Conservation (phyloP, 2,797 vertebrate species). For the Sardinella longiceps region DNA sequence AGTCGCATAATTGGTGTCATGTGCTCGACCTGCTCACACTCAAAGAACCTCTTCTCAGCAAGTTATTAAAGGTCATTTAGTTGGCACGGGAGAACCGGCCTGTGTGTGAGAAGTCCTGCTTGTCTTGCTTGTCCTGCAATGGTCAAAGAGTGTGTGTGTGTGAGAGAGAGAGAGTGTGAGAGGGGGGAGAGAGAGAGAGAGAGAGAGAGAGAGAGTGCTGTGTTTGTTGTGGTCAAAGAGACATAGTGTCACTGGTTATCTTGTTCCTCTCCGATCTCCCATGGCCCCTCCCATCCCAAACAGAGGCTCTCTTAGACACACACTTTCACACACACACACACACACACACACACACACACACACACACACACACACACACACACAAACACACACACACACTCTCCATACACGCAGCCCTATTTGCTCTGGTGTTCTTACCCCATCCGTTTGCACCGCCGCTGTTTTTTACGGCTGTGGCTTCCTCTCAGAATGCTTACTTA, state of each 20-base stretch:
- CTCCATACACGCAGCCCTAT: conserved; percentile 19
- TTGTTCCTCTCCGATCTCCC: conserved; percentile 14
- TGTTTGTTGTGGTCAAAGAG: background rate
- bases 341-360: conserved; percentile 13
- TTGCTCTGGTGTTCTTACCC: background rate
- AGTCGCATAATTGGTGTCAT: conserved; percentile 6
- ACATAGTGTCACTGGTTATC: conserved; percentile 12
- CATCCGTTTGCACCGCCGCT: background rate
- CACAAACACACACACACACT: conserved; percentile 2
- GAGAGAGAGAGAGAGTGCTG: background rate
- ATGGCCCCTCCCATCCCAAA: conserved; percentile 5
- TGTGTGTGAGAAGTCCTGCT: background rate
- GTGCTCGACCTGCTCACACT: background rate
- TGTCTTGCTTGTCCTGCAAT: background rate
- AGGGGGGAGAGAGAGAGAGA: background rate
- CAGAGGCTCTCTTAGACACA: conserved; percentile 14
- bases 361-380: conserved; percentile 28
- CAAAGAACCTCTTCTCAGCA: background rate
- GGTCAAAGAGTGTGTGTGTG: background rate
- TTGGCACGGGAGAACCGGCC: background rate
- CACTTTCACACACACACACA: conserved; percentile 11
- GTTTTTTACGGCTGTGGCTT: background rate
- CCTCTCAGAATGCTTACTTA: conserved; percentile 20
- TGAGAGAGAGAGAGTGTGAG: background rate
- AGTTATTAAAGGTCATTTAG: conserved; percentile 16